These are phyloP conservation scores for Habropoda laboriosa DNA, from an alignment of 1,140 invertebrate species.

Conservation along the genomic window DNA sequence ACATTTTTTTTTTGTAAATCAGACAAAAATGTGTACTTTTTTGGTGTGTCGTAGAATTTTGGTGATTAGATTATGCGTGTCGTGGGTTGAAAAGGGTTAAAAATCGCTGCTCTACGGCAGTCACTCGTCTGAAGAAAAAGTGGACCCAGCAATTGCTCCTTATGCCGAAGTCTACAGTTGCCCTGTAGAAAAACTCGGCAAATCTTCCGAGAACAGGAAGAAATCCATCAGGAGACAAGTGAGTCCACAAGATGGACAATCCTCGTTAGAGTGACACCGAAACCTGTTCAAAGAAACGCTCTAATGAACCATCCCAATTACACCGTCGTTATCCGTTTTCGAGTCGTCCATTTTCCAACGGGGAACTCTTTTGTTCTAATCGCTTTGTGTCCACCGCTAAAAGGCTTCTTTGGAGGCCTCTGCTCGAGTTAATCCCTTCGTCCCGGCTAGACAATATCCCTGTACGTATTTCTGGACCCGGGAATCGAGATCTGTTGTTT, in stretches of 20 bases:
- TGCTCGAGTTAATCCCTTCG: conserved; percentile 7
- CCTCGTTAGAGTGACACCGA: too few species aligned
- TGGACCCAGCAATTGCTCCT: neutral
- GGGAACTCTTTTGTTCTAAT: conserved; percentile 37
- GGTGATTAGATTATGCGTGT: too few species aligned
- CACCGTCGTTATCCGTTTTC: conserved; percentile 28
- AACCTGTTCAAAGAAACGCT: neutral
- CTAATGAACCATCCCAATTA: conserved; percentile 13
- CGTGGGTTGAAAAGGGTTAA: too few species aligned
- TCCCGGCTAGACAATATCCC: neutral
- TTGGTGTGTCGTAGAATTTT: too few species aligned
- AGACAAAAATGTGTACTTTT: too few species aligned
- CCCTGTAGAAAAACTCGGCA: neutral
- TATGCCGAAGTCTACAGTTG: neutral
- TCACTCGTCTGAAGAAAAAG: neutral
- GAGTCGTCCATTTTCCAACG: neutral
- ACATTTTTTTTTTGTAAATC: too few species aligned
- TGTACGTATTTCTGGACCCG: neutral
- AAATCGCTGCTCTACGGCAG: too few species aligned
- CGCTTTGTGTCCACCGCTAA: neutral
- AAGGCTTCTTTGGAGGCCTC: neutral
- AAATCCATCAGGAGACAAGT: neutral
- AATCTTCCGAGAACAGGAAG: neutral
- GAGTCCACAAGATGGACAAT: neutral
- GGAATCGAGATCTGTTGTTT: conserved; percentile 35